A percentile compares a stretch with the other conserved stretches of the same genome.
Evolutionary conservation across 2,888 invertebrate genomes (phyloP).

Genomic region (Ochropleura leucogaster): DNA sequence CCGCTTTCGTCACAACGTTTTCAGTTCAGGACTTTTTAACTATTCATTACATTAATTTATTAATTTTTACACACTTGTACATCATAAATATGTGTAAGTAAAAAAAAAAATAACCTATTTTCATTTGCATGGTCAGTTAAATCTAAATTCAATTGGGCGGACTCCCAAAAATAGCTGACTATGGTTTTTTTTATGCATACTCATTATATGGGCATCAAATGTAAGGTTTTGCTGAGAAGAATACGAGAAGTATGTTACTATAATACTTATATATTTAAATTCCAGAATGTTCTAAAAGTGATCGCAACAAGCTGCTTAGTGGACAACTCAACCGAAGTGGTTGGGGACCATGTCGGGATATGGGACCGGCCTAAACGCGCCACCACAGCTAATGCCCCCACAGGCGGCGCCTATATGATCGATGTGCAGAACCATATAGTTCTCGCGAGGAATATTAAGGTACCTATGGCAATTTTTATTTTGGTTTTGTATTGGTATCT

Average conservation of each 20-base stretch:
- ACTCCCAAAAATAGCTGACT: no score
- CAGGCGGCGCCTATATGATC: slow-evolving; percentile 88
- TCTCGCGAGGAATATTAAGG: slow-evolving; percentile 82
- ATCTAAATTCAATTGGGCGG: no score
- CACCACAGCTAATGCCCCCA: slow-evolving; percentile 81
- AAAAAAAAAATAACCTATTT: no score
- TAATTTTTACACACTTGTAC: no score
- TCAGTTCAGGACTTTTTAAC: neutral
- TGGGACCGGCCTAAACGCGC: slow-evolving; percentile 91
- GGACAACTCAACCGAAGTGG: slow-evolving; percentile 80
- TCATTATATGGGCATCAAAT: no score
- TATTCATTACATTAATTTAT: neutral
- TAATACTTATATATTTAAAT: slow-evolving; percentile 26
- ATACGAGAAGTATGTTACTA: no score
- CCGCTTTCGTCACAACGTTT: neutral
- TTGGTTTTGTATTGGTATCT: neutral
- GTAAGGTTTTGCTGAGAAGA: no score
- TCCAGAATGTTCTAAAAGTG: slow-evolving; percentile 89
- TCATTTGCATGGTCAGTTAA: no score
- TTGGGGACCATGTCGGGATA: slow-evolving; percentile 88
- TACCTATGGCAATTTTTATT: slow-evolving; percentile 49
- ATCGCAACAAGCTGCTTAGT: slow-evolving; percentile 85
- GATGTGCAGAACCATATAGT: slow-evolving; percentile 82
- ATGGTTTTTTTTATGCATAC: no score
- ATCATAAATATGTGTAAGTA: no score